A percentile compares a stretch with the other conserved stretches of the same genome.
These are phyloP conservation scores for Drosophila nigricruria DNA, from an alignment of 2,888 invertebrate genomes.

Conservation along the genomic window DNA sequence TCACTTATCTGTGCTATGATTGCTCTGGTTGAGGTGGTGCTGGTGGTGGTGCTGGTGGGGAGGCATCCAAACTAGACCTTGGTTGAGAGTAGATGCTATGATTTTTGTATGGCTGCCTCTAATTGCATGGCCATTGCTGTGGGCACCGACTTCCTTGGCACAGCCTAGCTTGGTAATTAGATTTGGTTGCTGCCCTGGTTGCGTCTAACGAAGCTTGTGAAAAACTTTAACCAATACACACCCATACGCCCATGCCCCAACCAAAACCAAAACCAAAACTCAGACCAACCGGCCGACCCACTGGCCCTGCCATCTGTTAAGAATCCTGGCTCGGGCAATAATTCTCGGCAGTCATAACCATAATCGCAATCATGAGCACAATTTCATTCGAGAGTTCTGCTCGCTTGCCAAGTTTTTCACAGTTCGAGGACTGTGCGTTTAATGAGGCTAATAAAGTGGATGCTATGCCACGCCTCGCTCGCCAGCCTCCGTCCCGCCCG, in stretches of 20 bases:
- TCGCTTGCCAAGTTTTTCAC: conserved; percentile 33
- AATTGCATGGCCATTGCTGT: conserved; percentile 48
- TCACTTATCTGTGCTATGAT: conserved; percentile 30
- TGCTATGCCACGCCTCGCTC: conserved; percentile 14
- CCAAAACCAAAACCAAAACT: too few relatives aligned
- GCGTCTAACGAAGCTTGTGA: conserved; percentile 57
- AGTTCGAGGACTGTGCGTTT: conserved; percentile 56
- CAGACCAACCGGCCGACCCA: not conserved
- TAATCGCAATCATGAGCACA: conserved; percentile 78
- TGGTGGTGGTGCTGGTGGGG: not conserved
- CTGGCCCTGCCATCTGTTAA: conserved; percentile 20
- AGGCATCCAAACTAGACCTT: conserved; percentile 21
- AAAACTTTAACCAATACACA: conserved; percentile 47
- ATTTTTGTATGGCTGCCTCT: conserved; percentile 34
- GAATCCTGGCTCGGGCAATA: conserved; percentile 29
- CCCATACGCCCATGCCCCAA: not conserved
- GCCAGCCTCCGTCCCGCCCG: not conserved
- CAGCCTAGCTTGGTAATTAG: conserved; percentile 57
- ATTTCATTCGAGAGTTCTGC: conserved; percentile 69
- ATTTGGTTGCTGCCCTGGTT: conserved; percentile 41
- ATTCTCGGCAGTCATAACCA: conserved; percentile 67
- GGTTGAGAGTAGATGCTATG: conserved; percentile 6
- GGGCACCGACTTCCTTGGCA: conserved; percentile 13
- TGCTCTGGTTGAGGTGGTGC: not conserved
- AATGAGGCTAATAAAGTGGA: conserved; percentile 71